Percentiles rank a stretch among this genome's conserved stretches.
Conservation (phyloP, 2,888 invertebrate species). For the Lymantria monacha region DNA sequence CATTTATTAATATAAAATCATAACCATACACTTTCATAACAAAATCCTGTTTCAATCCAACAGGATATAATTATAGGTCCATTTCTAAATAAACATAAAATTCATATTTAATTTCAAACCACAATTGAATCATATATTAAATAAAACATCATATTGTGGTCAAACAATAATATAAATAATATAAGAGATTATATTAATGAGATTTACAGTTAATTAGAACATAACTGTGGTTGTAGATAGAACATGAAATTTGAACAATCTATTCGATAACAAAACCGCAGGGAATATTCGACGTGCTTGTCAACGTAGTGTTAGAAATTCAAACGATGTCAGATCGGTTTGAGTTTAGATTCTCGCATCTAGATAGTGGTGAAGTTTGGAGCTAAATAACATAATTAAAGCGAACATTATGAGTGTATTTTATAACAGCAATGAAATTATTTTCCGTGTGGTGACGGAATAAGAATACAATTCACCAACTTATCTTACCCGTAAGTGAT, state of each 20-base stretch:
- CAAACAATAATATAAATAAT: neutral
- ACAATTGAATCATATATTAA: too few relatives aligned
- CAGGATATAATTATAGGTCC: too few relatives aligned
- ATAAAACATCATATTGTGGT: neutral
- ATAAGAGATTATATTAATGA: neutral
- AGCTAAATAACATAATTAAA: neutral
- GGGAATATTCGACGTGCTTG: constrained; percentile 21
- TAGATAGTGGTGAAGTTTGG: neutral
- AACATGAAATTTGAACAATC: constrained; percentile 19
- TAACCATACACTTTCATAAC: too few relatives aligned
- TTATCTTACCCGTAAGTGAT: too few relatives aligned
- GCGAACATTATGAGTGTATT: neutral
- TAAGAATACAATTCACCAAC: too few relatives aligned
- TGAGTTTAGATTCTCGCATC: neutral
- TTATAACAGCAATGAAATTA: too few relatives aligned
- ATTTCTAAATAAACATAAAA: too few relatives aligned
- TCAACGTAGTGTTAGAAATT: constrained; percentile 15
- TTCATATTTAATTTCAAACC: too few relatives aligned
- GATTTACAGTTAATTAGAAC: constrained; percentile 5
- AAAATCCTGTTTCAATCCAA: too few relatives aligned
- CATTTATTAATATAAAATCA: too few relatives aligned
- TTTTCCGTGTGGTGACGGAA: too few relatives aligned
- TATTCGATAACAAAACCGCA: constrained; percentile 17
- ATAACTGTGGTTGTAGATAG: constrained; percentile 18
- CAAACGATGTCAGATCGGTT: neutral